Evolutionary conservation across 2,888 invertebrate genomes (phyloP), one percentile per base, ranked within the genome.

Genomic region (Chirona hameri): DNA sequence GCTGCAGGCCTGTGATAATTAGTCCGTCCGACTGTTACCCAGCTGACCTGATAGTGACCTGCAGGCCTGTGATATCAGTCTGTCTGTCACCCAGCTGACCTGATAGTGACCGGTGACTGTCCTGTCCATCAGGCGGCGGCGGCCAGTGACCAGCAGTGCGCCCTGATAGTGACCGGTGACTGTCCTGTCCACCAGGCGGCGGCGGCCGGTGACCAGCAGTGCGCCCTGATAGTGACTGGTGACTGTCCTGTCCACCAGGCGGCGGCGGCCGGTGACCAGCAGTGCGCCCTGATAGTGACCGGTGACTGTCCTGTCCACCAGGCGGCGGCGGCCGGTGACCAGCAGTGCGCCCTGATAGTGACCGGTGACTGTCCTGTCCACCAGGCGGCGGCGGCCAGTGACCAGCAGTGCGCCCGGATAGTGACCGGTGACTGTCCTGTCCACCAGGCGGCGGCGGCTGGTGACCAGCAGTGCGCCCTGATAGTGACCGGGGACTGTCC

Each of bases 401-500:
- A 81, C 82, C 85, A 86, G 82, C 87, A 88, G 81, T 87, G 87
- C 84, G 88, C 88, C 39, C 7, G n/a, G 39, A 39, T 7, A 83
- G 84, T 31, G 83, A 24, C 21, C 82, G 82, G 81, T 24, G 82
- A 81, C 69, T 83, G 39, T 79, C 5, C 21, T 79, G 24, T 9
- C 1, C 29, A 18, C 1, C 80, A 55, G 80, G 21, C 18, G 27
- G 48, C n/a, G n/a, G 79, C 79, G 65, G 69, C 31, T 31, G 31
- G 55, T 39, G 83, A 81, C 82, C 85, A 86, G 82, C 87, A 88
- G 81, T 87, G 87, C 84, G 88, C 88, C 81, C 84, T 94, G 84
- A 39, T 7, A 83, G 84, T 31, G 83, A 24, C 21, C 82, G 82
- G 81, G 18, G 82, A 81, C 69, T 83, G 39, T 79, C 5, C 21